Evolutionary conservation across 2,888 invertebrate species (phyloP), one percentile per base, ranked within the genome.

Genomic region (Eristalis pertinax): DNA sequence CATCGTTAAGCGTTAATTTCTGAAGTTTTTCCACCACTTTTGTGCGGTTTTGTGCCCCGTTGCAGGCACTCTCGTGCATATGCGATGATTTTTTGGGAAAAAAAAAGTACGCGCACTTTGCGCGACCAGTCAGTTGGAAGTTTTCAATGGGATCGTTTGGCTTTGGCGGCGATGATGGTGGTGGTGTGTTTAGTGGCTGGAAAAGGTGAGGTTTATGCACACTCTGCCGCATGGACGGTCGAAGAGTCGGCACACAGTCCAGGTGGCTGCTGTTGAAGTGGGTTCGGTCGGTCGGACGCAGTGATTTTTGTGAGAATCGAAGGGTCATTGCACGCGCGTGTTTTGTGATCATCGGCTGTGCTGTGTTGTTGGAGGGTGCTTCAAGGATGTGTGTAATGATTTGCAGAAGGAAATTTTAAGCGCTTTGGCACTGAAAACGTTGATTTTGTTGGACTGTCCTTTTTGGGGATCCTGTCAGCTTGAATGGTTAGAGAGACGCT

Each of bases 11-110:
- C 60, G 26, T 60, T 60, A 60, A 60, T 60, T 60, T 60, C 26
- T 60, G 60, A 24, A 60, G 26, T 60, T 60, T n/a, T 60, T 60
- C 26, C 60, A 60, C 26, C 60, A 60, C 60, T 60, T 60, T 60
- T 24, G 60, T 60, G 60, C 60, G 60, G 60, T 60, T 24, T 60
- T 60, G 15, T 11, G 26, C 26, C 60, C 26, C 1, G 13, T 26
- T 60, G 60, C 11, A 26, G 43, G 43, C 50, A 8, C 19, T 8
- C 19, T 8, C 7, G 50, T n/a, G 19, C 19, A 43, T 15, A 24
- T 22, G 24, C 60, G 26, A 60, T 15, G 60, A 60, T 60, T 26
- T 60, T 50, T 60, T 60, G 60, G 26, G 13, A 26, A 60, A 60
- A 32, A 32, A 32, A 32, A 5, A 32, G 1, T 5, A 32, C 32